Evolutionary conservation across 2,797 vertebrate species (phyloP), one percentile per base, ranked within the genome.

Genomic region (Oceanodroma leucorhoa): DNA sequence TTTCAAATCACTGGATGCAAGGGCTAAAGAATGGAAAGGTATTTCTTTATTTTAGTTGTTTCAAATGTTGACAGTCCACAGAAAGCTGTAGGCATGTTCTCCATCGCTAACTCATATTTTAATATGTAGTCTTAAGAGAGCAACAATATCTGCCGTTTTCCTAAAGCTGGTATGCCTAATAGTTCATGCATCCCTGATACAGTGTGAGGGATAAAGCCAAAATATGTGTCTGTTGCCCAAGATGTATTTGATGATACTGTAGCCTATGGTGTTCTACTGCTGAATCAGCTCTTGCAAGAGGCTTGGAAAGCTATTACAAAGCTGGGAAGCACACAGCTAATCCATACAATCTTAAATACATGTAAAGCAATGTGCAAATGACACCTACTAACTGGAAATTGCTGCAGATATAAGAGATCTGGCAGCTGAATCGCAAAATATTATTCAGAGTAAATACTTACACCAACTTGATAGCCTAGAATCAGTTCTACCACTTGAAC

Each of bases 321-420:
- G 88, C 87, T 90, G 67, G 79, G 79, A 87, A 96, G 62, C 90
- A 77, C 46, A 38, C 3, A 1, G 60, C 91, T 96, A 89, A 95
- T 36, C 83, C 89, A 82, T 85, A 89, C 89, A 79, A 83, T 43
- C 79, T 62, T 82, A 83, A 55, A 89, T 89, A 45, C 87, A 83
- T 87, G 55, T 93, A 82, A 95, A 91, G 72, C 83, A 65, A 89
- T n/a, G 87, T 96, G 71, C 67, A 94, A 77, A 95, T 79, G 60
- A 95, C 83, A 92, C 36, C 51, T 86, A 90, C 83, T 95, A 90
- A 95, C 66, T 89, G 64, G 51, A 83, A 94, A 54, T 46, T 62
- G 65, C 72, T 85, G 45, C 19, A 80, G 71, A 67, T 95, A 93
- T 80, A 87, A 96, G 82, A 46, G 83, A 60, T 78, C 50, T 88